Conservation (phyloP, 2,797 vertebrate species). For the Amphiprion clarkii region DNA sequence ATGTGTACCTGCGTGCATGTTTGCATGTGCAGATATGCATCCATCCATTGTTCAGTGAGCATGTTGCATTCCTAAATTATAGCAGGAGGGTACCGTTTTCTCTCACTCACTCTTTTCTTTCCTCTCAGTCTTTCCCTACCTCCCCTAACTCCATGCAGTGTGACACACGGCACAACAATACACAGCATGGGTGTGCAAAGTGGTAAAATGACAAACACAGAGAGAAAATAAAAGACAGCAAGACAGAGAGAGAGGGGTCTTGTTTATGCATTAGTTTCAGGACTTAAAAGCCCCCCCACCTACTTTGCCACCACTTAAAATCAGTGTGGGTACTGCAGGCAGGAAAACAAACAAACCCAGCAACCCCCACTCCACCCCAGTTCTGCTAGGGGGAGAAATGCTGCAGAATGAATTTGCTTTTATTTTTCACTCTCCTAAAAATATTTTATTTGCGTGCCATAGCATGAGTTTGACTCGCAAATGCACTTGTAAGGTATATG, state of each 20-base stretch:
- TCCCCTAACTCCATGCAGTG: slow-evolving; percentile 23
- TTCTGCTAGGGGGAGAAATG: slow-evolving; percentile 35
- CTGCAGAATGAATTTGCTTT: slow-evolving; percentile 48
- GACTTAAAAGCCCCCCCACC: slow-evolving; percentile 63
- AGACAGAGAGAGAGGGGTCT: slow-evolving; percentile 43
- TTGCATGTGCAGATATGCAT: slow-evolving; percentile 11
- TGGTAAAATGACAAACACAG: slow-evolving; percentile 51
- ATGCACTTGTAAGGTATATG: not conserved
- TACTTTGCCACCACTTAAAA: slow-evolving; percentile 65
- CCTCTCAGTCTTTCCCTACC: slow-evolving; percentile 11
- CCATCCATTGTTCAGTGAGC: slow-evolving; percentile 7
- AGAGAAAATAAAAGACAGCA: slow-evolving; percentile 55
- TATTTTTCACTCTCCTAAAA: slow-evolving; percentile 34
- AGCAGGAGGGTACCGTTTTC: slow-evolving; percentile 21
- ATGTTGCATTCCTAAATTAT: slow-evolving; percentile 51
- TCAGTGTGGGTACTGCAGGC: slow-evolving; percentile 65
- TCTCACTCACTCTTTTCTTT: not conserved
- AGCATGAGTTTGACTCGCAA: slow-evolving; percentile 28
- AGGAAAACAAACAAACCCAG: slow-evolving; percentile 60
- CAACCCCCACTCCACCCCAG: slow-evolving; percentile 23
- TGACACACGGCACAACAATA: slow-evolving; percentile 37
- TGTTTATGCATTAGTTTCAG: slow-evolving; percentile 73
- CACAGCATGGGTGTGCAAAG: slow-evolving; percentile 53
- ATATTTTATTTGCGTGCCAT: slow-evolving; percentile 31
- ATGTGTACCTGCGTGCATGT: not conserved